Evolutionary conservation across 23 tunicate genomes (phyloP), one percentile per base, ranked within the genome.

Genomic region (Trididemnum miniatum): DNA sequence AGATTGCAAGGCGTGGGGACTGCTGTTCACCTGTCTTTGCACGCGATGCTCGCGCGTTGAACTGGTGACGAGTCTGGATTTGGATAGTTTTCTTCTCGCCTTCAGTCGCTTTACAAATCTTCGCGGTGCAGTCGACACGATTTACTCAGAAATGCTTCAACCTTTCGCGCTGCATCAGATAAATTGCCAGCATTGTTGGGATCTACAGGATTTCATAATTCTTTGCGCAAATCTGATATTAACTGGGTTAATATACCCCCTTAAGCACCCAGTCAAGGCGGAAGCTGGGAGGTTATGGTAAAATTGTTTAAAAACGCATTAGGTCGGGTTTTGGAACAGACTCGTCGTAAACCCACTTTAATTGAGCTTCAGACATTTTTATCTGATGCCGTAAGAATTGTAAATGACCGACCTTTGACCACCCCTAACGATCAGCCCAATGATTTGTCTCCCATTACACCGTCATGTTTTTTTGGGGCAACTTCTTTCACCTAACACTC

Each of bases 391-490:
- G 79, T 73, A 3, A 25, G 79, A 2, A 82, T 82, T 28, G 59
- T 71, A 22, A 82, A 82, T 57, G 79, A 82, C 24, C 66, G 86
- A 2, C 86, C 86, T 1, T 31, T 82, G 0, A 82, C 67, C 18
- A 22, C 36, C 27, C 26, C 71, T 27, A 82, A 66, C 36, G 86
- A 82, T 31, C 54, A 82, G 51, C 67, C 80, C 0, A 51, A 31
- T 4, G 80, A 82, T 71, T 51, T 59, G 0, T 18, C 67, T 9
- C 33, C 80, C 0, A 25, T 82, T 22, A 71, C 86, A 2, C 86
- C 86, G n/a, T 32, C 75, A 31, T 31, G 27, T 69, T 24, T 62
- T 69, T 32, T 32, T 69, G 22, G 39, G 39, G 7, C 75, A 32
- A 31, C 2, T 27, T 22, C 32, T 73, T 31, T 2, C 57, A 37